Conservation (phyloP, 2,113 vertebrate species). For the Oplegnathus fasciatus region DNA sequence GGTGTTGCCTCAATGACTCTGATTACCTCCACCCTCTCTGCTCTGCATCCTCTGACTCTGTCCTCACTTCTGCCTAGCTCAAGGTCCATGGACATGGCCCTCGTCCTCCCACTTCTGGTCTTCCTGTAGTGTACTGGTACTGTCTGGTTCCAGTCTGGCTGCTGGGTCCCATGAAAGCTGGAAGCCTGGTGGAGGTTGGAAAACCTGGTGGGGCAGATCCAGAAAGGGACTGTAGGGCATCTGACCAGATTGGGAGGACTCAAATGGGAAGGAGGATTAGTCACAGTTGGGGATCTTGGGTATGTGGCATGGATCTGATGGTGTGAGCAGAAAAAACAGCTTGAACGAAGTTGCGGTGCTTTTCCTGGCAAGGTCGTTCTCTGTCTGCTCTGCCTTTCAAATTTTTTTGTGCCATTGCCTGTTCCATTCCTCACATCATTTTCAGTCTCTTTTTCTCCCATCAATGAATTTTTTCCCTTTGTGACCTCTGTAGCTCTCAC, state of each 20-base stretch:
- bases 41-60: conserved; percentile 27
- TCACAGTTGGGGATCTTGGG: conserved; percentile 23
- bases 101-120: conserved; percentile 79
- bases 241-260: conserved; percentile 22
- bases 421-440: neutral
- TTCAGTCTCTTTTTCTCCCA: conserved; percentile 4
- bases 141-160: conserved; percentile 76
- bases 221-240: conserved; percentile 53
- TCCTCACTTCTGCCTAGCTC: conserved; percentile 56
- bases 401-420: neutral
- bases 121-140: conserved; percentile 85
- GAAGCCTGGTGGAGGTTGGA: conserved; percentile 24
- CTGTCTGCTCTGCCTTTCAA: conserved; percentile 13
- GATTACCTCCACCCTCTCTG: conserved; percentile 65
- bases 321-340: conserved; percentile 67
- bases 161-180: neutral
- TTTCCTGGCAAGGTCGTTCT: neutral
- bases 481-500: conserved; percentile 13
- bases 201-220: conserved; percentile 57
- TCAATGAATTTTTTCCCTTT: neutral
- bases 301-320: conserved; percentile 18
- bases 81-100: conserved; percentile 78
- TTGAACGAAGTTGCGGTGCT: conserved; percentile 24
- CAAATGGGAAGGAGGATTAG: conserved; percentile 2
- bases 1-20: conserved; percentile 39